Base-by-base conservation (phyloP, 2,888 invertebrate genomes). In the Trachelus iudaicus region DNA sequence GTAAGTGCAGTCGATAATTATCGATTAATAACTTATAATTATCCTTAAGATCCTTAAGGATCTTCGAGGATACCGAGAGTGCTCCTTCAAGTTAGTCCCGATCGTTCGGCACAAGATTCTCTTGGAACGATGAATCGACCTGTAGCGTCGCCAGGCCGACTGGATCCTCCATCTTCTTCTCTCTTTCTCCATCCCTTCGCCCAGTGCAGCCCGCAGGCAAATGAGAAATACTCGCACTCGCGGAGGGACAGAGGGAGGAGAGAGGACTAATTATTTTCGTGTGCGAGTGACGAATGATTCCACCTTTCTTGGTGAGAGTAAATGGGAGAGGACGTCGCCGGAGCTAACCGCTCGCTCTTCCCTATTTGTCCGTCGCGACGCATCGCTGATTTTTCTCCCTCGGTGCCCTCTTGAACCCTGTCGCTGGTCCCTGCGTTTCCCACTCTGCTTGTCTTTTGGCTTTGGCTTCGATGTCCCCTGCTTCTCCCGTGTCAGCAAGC, bases 1-100 rank as follows among this genome's bases (percentile, higher is more conserved):
- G 90, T 90, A 85, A 89, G 88, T 82, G 35, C 76, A 69, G n/a
- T 13, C 34, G 11, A 74, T n/a, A n/a, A n/a, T n/a, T n/a, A n/a
- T n/a, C n/a, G n/a, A n/a, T n/a, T n/a, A n/a, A n/a, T n/a, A n/a
- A n/a, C n/a, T n/a, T n/a, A n/a, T n/a, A n/a, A n/a, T n/a, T n/a
- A n/a, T n/a, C n/a, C n/a, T n/a, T n/a, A n/a, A n/a, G n/a, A n/a
- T n/a, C n/a, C n/a, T n/a, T n/a, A 13, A 56, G 56, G 56, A 40
- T 40, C 40, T 6, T 40, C 15, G 15, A 40, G 15, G 40, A 40
- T 15, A 40, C 40, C 40, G 15, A 9, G 2, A 23, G 15, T 1
- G 9, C 40, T 40, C 15, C 23, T 56, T 23, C 9, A 2, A 56
- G 56, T 23, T 56, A 15, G 9, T 2, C 23, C 56, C 23, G 56